These are phyloP conservation scores for Suillia variegata DNA, from an alignment of 2,888 invertebrate species.

Conservation along the genomic window DNA sequence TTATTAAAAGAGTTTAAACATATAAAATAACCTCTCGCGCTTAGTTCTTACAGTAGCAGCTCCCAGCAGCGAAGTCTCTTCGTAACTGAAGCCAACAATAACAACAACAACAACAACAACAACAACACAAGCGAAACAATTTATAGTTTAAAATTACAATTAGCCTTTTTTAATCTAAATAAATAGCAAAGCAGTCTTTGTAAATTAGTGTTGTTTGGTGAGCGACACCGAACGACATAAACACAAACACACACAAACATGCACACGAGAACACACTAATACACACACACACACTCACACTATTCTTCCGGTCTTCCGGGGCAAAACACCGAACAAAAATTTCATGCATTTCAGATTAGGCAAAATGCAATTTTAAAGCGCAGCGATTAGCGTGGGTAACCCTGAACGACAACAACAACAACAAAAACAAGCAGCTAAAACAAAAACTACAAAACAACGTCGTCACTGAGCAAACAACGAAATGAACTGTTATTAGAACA, in stretches of 20 bases:
- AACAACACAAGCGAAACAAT: too few species aligned
- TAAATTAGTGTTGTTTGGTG: too few species aligned
- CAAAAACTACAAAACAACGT: neutral
- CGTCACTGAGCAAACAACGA: conserved; percentile 22
- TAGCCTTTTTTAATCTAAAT: too few species aligned
- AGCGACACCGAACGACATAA: neutral
- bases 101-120: too few species aligned
- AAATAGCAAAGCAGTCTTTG: too few species aligned
- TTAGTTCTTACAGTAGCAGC: too few species aligned
- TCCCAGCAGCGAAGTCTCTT: too few species aligned
- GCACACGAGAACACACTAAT: neutral
- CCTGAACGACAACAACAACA: neutral
- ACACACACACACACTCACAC: conserved; percentile 20
- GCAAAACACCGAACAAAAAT: conserved; percentile 29
- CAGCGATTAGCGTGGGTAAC: conserved; percentile 18
- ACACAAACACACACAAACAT: neutral
- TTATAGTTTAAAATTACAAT: too few species aligned
- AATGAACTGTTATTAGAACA: conserved; percentile 19
- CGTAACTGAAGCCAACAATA: too few species aligned
- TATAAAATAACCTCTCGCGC: too few species aligned
- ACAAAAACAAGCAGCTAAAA: neutral
- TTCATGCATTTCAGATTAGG: conserved; percentile 38
- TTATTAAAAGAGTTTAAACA: too few species aligned
- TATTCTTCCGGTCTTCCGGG: too few species aligned
- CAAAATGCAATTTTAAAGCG: conserved; percentile 35